Conservation (phyloP, 2,888 invertebrate genomes). For the Tethea ocularis region DNA sequence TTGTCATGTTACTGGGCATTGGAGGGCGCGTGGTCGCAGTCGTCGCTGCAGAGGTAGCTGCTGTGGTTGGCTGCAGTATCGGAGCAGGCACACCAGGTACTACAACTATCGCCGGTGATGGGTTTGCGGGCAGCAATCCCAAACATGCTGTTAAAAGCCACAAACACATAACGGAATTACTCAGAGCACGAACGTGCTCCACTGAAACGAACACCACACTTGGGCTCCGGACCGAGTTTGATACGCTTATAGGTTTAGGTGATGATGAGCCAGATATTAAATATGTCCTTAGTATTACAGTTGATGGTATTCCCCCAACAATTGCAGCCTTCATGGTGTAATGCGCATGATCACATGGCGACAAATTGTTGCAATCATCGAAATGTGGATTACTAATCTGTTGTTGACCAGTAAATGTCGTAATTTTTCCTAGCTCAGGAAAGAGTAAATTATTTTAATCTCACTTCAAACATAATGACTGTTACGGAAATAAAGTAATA, state of each 20-base stretch:
- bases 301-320: conserved; percentile 77
- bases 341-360: conserved; percentile 69
- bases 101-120: conserved; percentile 56
- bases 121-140: conserved; percentile 66
- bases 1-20: conserved; percentile 22
- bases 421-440: conserved; percentile 49
- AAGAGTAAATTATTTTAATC: conserved; percentile 41
- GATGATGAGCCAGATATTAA: conserved; percentile 65
- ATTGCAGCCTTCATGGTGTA: conserved; percentile 79
- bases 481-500: conserved; percentile 7
- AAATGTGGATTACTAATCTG: conserved; percentile 72
- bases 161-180: conserved; percentile 62
- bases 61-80: conserved; percentile 67
- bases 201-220: conserved; percentile 18
- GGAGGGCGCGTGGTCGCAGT: conserved; percentile 33
- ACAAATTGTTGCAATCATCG: conserved; percentile 79
- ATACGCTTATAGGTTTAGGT: conserved; percentile 46
- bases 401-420: conserved; percentile 48
- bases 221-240: conserved; percentile 32
- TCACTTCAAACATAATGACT: conserved; percentile 32
- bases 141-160: conserved; percentile 79
- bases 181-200: neutral
- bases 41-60: conserved; percentile 45
- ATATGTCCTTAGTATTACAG: conserved; percentile 68
- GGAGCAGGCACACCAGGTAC: conserved; percentile 69